Percentiles rank a stretch among this genome's conserved stretches.
Conservation (phyloP, 2,797 vertebrate species). For the Thunnus albacares region DNA sequence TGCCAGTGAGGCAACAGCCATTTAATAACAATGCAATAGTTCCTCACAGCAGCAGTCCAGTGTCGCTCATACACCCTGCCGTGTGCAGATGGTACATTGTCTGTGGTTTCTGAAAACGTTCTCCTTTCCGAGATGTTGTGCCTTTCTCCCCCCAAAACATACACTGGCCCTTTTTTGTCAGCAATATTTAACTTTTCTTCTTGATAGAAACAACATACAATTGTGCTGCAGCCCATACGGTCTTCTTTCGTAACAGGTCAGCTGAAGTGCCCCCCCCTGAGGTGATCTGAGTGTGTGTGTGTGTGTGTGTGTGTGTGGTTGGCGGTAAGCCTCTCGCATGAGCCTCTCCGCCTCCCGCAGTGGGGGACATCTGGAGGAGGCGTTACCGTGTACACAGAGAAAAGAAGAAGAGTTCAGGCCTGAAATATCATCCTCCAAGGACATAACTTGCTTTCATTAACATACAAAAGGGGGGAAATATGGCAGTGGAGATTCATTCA, state of each 20-base stretch:
- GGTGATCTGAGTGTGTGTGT: constrained; percentile 46
- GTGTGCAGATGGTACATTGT: constrained; percentile 88
- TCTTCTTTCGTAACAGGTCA: constrained; percentile 75
- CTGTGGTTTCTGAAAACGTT: constrained; percentile 79
- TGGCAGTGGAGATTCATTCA: constrained; percentile 63
- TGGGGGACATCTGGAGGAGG: constrained; percentile 85
- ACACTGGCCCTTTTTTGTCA: constrained; percentile 55
- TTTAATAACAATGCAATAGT: constrained; percentile 88
- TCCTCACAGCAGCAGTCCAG: constrained; percentile 84
- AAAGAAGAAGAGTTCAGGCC: constrained; percentile 71
- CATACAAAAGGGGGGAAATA: constrained; percentile 54
- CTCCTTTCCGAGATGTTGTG: constrained; percentile 61
- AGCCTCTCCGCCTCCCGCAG: constrained; percentile 75
- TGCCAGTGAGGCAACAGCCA: constrained; percentile 83
- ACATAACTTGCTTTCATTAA: constrained; percentile 79
- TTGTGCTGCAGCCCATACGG: constrained; percentile 39
- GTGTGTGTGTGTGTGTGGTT: constrained; percentile 45
- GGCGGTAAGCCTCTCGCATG: constrained; percentile 68
- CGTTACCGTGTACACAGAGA: constrained; percentile 72
- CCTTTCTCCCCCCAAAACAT: constrained; percentile 12
- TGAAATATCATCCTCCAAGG: constrained; percentile 79
- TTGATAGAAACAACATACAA: constrained; percentile 58
- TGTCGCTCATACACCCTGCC: constrained; percentile 81
- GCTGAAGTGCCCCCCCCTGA: constrained; percentile 58
- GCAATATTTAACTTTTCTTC: constrained; percentile 61